A percentile compares a stretch with the other conserved stretches of the same genome.
Conservation (phyloP, 2,797 vertebrate genomes). For the Vireo griseus region DNA sequence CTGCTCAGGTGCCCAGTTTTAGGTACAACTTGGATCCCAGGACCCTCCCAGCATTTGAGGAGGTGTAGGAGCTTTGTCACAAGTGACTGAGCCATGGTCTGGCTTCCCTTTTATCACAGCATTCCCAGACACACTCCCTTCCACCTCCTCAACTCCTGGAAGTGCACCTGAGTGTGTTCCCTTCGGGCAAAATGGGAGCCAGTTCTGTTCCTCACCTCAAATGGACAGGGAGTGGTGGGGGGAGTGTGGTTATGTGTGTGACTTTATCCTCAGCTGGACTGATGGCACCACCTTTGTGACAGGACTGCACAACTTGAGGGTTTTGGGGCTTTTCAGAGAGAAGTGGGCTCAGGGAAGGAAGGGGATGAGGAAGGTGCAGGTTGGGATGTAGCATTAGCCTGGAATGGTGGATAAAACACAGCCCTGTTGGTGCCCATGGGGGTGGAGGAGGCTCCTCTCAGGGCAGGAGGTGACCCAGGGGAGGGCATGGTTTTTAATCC, state of each 20-base stretch:
- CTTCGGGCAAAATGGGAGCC: neutral
- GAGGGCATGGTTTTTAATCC: neutral
- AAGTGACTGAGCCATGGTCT: rapidly evolving
- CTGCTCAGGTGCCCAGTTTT: neutral
- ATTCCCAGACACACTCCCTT: neutral
- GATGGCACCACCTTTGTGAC: rapidly evolving
- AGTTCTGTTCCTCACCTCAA: neutral
- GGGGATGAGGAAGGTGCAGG: neutral
- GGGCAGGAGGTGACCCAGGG: neutral
- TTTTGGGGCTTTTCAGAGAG: neutral
- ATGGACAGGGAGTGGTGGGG: neutral
- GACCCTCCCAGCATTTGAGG: neutral
- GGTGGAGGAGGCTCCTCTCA: neutral
- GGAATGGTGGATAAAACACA: neutral
- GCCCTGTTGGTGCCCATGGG: rapidly evolving
- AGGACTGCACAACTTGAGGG: neutral
- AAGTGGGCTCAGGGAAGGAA: neutral
- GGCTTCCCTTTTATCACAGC: neutral
- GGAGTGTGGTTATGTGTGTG: neutral
- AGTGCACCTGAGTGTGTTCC: neutral
- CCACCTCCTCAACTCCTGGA: neutral
- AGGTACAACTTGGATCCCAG: neutral
- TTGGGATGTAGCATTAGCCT: neutral
- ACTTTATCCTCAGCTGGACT: neutral
- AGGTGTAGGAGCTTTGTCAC: neutral